Evolutionary conservation across 2,113 vertebrate genomes (phyloP).

Genomic region (Poeciliopsis turrubarensis): DNA sequence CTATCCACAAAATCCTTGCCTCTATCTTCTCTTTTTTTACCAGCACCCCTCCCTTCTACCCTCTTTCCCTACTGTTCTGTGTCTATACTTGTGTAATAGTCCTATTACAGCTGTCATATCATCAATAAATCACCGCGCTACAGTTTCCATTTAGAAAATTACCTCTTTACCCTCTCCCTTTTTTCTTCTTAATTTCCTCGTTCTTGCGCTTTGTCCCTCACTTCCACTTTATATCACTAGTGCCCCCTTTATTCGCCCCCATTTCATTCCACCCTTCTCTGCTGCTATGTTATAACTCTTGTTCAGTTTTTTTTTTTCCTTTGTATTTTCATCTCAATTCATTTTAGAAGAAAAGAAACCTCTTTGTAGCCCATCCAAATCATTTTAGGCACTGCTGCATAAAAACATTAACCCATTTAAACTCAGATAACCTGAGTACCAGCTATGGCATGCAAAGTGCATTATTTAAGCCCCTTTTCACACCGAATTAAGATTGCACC

Average conservation of each 20-base stretch:
- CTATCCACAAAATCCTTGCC: slow-evolving; percentile 27
- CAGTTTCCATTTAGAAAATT: slow-evolving; percentile 80
- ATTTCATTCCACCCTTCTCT: slow-evolving; percentile 53
- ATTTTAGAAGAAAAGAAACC: slow-evolving; percentile 6
- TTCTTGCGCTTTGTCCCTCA: slow-evolving; percentile 22
- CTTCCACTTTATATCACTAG: slow-evolving; percentile 50
- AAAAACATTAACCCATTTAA: background rate
- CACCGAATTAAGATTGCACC: background rate
- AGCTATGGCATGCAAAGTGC: background rate
- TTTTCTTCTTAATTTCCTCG: slow-evolving; percentile 50
- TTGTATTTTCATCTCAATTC: background rate
- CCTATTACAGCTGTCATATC: slow-evolving; percentile 76
- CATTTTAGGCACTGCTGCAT: background rate
- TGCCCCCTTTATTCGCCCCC: slow-evolving; percentile 44
- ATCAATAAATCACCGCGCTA: slow-evolving; percentile 72
- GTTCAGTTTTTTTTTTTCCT: slow-evolving; percentile 1
- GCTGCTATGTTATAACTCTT: background rate
- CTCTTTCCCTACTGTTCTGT: slow-evolving; percentile 17
- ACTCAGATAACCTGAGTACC: slow-evolving; percentile 6
- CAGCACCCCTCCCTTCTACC: background rate
- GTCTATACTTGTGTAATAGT: slow-evolving; percentile 72
- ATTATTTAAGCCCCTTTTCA: background rate
- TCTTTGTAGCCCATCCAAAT: slow-evolving; percentile 11
- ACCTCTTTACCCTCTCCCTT: slow-evolving; percentile 65
- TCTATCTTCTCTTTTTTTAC: slow-evolving; percentile 16